Evolutionary conservation across 2,797 vertebrate species (phyloP).

Genomic region (Karalla daura): DNA sequence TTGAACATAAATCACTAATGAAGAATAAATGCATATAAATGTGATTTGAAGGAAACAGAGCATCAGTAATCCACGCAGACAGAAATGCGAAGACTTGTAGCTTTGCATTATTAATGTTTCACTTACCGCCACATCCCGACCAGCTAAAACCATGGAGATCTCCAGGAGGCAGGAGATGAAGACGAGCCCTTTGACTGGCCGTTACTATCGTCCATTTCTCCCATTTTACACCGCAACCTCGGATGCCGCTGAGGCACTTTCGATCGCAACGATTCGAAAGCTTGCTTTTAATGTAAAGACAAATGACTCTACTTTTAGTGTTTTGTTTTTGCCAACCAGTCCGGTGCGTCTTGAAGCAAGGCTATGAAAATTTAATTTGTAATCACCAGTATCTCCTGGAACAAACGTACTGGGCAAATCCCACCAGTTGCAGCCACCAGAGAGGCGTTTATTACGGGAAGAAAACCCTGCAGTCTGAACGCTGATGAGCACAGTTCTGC

Average conservation of each 20-base stretch:
- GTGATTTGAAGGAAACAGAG: conserved; percentile 44
- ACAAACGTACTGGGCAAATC: conserved; percentile 13
- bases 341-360: conserved; percentile 8
- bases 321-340: too few species aligned
- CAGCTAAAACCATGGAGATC: conserved; percentile 13
- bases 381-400: conserved; percentile 19
- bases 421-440: conserved; percentile 11
- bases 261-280: too few species aligned
- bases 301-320: too few species aligned
- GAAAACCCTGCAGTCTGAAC: conserved; percentile 27
- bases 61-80: conserved; percentile 41
- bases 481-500: conserved; percentile 5
- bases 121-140: conserved; percentile 30
- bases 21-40: conserved; percentile 66
- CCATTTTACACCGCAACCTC: not conserved
- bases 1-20: conserved; percentile 61
- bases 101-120: conserved; percentile 58
- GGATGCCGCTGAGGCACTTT: too few species aligned
- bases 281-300: too few species aligned
- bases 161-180: not conserved
- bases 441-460: conserved; percentile 25
- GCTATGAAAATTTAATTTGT: conserved; percentile 29
- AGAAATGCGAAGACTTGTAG: conserved; percentile 35
- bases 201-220: conserved; percentile 4
- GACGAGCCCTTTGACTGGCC: conserved; percentile 8